phyloP scores from a whole-genome alignment of 1,140 invertebrate species.

The Drosophila fuyamai region DNA sequence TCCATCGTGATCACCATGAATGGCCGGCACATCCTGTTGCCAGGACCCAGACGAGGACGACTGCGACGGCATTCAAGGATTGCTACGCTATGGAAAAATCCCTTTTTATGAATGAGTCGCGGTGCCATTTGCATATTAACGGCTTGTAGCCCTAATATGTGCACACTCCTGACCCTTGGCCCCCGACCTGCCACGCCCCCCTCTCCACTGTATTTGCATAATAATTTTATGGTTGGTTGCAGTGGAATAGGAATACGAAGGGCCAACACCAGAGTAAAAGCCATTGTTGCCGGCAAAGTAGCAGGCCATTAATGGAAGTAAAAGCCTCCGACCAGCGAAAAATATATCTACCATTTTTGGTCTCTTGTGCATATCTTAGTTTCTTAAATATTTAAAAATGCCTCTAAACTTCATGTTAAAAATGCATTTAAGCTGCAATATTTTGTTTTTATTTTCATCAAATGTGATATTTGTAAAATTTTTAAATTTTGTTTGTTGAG shows the following conservation, averaged over 20 bases:
- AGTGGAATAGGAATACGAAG: constrained; percentile 65
- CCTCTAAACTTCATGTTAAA: neutral
- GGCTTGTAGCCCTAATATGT: constrained; percentile 76
- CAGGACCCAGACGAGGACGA: constrained; percentile 29
- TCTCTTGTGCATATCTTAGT: neutral
- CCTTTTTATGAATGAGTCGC: constrained; percentile 54
- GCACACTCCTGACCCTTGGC: constrained; percentile 39
- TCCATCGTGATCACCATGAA: constrained; percentile 31
- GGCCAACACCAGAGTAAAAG: constrained; percentile 40
- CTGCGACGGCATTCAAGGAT: constrained; percentile 29
- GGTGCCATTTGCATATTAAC: constrained; percentile 76
- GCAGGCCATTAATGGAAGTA: constrained; percentile 53
- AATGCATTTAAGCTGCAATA: too few species aligned
- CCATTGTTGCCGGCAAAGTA: constrained; percentile 63
- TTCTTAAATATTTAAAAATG: neutral
- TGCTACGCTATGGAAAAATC: constrained; percentile 33
- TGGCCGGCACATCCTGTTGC: constrained; percentile 52
- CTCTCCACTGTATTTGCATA: constrained; percentile 64
- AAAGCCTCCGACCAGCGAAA: constrained; percentile 8
- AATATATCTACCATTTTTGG: neutral
- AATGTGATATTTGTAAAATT: too few species aligned
- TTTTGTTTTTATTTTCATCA: too few species aligned
- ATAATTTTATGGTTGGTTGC: constrained; percentile 78
- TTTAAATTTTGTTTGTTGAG: too few species aligned
- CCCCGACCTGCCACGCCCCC: constrained; percentile 4